Conservation (phyloP, 2,888 invertebrate genomes). For the Parnassius mnemosyne region DNA sequence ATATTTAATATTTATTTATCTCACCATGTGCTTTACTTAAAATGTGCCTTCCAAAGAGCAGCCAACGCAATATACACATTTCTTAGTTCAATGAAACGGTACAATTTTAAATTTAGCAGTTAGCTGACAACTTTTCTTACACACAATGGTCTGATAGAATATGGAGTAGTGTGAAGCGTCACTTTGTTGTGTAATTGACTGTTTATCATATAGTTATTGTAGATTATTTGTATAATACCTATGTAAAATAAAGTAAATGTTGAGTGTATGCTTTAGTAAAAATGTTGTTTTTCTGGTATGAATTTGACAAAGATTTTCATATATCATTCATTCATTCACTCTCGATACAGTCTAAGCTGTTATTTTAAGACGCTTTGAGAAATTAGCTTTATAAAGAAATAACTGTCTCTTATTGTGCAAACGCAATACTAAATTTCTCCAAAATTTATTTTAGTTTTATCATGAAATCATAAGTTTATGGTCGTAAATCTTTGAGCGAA, state of each 20-base stretch:
- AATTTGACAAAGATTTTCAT: constrained; percentile 35
- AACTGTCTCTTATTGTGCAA: no score
- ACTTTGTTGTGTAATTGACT: constrained; percentile 59
- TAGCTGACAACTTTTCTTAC: background rate
- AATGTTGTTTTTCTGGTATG: constrained; percentile 37
- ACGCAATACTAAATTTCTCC: no score
- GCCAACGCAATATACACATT: background rate
- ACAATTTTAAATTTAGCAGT: background rate
- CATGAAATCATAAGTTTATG: constrained; percentile 27
- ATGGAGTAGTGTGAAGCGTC: constrained; percentile 52
- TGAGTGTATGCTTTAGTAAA: constrained; percentile 53
- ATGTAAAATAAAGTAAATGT: constrained; percentile 57
- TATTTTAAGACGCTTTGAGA: background rate
- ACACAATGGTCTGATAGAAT: constrained; percentile 25
- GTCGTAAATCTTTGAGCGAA: constrained; percentile 36
- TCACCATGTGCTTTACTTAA: constrained; percentile 22
- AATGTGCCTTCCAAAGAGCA: constrained; percentile 24
- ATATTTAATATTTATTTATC: constrained; percentile 3
- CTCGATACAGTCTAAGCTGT: background rate
- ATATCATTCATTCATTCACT: background rate
- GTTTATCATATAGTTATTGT: constrained; percentile 60
- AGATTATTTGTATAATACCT: constrained; percentile 61
- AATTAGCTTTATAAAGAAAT: no score
- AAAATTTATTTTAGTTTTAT: background rate
- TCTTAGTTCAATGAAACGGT: background rate